Evolutionary conservation across 2,797 vertebrate species (phyloP), one percentile per base, ranked within the genome.

Genomic region (Argya squamiceps): DNA sequence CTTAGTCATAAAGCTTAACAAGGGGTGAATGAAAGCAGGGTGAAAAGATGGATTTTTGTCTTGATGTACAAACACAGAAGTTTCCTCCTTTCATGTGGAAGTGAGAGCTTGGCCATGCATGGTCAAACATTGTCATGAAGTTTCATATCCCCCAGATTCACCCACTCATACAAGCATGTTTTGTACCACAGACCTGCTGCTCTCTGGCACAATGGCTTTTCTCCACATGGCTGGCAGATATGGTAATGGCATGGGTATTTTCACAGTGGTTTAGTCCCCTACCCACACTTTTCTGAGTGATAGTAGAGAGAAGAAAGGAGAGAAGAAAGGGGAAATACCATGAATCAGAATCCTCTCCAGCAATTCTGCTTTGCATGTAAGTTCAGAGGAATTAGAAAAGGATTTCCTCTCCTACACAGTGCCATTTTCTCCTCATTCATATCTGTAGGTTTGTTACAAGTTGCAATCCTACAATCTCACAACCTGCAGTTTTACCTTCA

Each of bases 401-500:
- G 11, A 69, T 88, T 73, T 84, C 34, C 24, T 16, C 10, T 76
- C 41, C 63, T 73, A 29, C 24, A 52, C 0, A 4, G 15, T 21
- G 17, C 24, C 32, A 41, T 67, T 58, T 91, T 87, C 77, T 79
- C 44, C 37, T 82, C 47, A 56, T 63, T 47, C 1, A 0, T 63
- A 79, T 27, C 63, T 53, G 41, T 41, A 82, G 27, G 19, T 79
- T 79, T 82, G 52, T 56, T 77, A 50, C 24, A 79, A 34, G 24
- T 11, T 79, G 39, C 34, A 79, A 53, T 59, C 15, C n/a, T 59
- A 15, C 13, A 12, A 47, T 52, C 39, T 70, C 59, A 76, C 14
- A 87, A 64, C 18, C 29, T 67, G 34, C 74, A 65, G 59, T 76
- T 88, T 92, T 63, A 69, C 52, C 53, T 86, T 93, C 59, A 21